Evolutionary conservation across 35 echinoderm and acorn worm genomes (phyloP).

Genomic region (Nesometra sesokonis): DNA sequence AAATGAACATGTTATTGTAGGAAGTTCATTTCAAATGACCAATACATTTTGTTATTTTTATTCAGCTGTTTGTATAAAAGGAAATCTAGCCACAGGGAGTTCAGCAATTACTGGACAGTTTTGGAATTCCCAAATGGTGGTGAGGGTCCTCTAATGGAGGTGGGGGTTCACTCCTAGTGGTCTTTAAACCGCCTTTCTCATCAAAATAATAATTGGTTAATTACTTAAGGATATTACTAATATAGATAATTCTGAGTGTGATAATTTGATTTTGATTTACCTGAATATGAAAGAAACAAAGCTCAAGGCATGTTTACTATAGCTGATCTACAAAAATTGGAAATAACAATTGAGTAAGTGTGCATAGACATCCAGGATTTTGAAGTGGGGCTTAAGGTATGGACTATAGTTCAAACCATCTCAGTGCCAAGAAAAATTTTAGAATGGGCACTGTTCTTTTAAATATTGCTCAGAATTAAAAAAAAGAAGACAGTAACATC

Average conservation of each 20-base stretch:
- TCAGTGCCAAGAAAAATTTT: too few relatives aligned
- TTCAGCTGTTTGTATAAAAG: not conserved
- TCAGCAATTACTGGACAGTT: not conserved
- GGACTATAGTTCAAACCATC: too few relatives aligned
- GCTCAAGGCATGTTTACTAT: not conserved
- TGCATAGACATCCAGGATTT: too few relatives aligned
- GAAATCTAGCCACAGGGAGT: not conserved
- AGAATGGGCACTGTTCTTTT: too few relatives aligned
- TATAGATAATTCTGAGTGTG: not conserved
- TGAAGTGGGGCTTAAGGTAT: too few relatives aligned
- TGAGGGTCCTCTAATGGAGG: not conserved
- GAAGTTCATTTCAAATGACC: too few relatives aligned
- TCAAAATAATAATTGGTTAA: not conserved
- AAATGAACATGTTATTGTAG: too few relatives aligned
- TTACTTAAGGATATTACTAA: not conserved
- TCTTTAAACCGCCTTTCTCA: not conserved
- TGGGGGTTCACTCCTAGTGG: too few relatives aligned
- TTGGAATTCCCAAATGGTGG: not conserved
- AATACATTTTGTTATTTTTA: not conserved
- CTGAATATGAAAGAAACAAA: not conserved
- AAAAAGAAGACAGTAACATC: too few relatives aligned
- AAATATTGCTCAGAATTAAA: too few relatives aligned
- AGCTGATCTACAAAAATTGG: not conserved
- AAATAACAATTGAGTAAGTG: too few relatives aligned
- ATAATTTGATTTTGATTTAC: not conserved